Conservation (phyloP, 2,797 vertebrate genomes). For the Leptoclinus maculatus region DNA sequence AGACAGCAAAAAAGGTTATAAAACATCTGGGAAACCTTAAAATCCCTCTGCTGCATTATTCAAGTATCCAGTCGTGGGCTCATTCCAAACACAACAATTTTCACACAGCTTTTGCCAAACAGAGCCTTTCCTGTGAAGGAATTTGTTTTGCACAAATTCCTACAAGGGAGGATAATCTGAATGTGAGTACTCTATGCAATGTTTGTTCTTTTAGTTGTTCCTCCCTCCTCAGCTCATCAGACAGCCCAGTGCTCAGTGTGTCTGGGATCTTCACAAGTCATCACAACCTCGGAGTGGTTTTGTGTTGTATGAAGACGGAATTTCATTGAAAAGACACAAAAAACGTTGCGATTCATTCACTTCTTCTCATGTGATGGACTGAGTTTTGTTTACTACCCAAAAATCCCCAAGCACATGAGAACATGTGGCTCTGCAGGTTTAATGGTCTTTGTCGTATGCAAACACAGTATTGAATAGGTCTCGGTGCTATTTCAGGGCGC, state of each 20-base stretch:
- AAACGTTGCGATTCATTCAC: neutral
- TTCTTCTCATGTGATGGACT: neutral
- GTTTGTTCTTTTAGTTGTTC: neutral
- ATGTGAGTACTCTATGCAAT: neutral
- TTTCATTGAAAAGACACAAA: neutral
- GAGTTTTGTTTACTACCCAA: constrained; percentile 11
- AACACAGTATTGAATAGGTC: constrained; percentile 21
- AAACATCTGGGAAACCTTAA: neutral
- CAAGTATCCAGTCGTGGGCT: neutral
- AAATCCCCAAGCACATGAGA: neutral
- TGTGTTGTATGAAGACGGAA: neutral
- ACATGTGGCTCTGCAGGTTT: constrained; percentile 15
- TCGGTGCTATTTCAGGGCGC: constrained; percentile 13
- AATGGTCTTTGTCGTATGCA: constrained; percentile 28
- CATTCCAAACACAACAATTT: neutral
- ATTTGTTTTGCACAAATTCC: neutral
- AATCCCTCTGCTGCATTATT: neutral
- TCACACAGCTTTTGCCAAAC: neutral
- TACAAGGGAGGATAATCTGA: neutral
- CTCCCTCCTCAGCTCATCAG: neutral
- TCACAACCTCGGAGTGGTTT: neutral
- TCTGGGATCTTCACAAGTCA: neutral
- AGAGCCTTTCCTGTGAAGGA: neutral
- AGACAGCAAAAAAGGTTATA: neutral
- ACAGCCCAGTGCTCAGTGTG: neutral